Conservation (phyloP, 2,888 invertebrate genomes). For the Mimumesa dahlbomi region DNA sequence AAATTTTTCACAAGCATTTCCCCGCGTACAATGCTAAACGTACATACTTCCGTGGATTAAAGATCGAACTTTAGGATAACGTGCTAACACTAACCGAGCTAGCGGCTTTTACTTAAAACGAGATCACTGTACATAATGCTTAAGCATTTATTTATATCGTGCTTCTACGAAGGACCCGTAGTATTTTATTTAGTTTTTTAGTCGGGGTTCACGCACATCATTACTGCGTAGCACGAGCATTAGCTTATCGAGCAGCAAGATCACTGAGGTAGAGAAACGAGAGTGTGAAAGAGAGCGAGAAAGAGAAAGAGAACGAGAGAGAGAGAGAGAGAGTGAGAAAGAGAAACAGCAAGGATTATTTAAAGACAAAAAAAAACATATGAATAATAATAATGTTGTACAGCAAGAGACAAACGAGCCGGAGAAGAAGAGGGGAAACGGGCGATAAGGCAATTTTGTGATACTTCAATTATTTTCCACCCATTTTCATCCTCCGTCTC, state of each 20-base stretch:
- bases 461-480: slow-evolving; percentile 70
- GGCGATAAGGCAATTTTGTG: slow-evolving; percentile 75
- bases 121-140: slow-evolving; percentile 76
- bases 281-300: slow-evolving; percentile 15
- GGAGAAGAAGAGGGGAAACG: slow-evolving; percentile 38
- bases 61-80: slow-evolving; percentile 17
- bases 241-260: slow-evolving; percentile 36
- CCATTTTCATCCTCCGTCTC: slow-evolving; percentile 56
- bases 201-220: slow-evolving; percentile 58
- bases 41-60: too few species aligned
- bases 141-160: slow-evolving; percentile 79
- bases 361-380: slow-evolving; percentile 1
- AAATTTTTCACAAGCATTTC: too few species aligned
- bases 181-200: slow-evolving; percentile 77
- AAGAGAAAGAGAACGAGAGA: slow-evolving; percentile 4
- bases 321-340: slow-evolving; percentile 10
- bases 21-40: too few species aligned
- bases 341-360: slow-evolving; percentile 15
- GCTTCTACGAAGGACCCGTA: slow-evolving; percentile 74
- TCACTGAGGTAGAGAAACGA: slow-evolving; percentile 18
- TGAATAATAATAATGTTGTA: slow-evolving; percentile 36
- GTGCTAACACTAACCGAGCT: slow-evolving; percentile 54
- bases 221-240: slow-evolving; percentile 51
- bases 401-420: slow-evolving; percentile 22
- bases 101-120: slow-evolving; percentile 79